Conservation (phyloP, 2,888 invertebrate genomes). For the Hirtodrosophila duncani region DNA sequence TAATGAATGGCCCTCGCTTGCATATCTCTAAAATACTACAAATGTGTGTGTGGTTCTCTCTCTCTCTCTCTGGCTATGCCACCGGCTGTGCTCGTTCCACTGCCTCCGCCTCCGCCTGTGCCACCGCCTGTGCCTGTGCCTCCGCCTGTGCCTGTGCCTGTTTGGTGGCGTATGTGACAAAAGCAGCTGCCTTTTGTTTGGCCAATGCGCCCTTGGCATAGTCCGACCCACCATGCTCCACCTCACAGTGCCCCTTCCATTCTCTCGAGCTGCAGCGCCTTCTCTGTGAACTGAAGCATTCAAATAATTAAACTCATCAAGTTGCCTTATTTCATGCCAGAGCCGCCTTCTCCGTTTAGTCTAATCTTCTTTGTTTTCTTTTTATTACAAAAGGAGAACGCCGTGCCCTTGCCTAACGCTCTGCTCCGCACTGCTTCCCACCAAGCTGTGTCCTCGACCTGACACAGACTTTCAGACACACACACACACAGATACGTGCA, state of each 20-base stretch:
- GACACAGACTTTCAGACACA: conserved; percentile 34
- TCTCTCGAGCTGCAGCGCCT: conserved; percentile 15
- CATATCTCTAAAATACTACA: no score
- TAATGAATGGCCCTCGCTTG: no score
- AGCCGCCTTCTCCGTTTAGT: conserved; percentile 35
- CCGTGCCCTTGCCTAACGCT: no score
- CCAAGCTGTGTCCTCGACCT: conserved; percentile 22
- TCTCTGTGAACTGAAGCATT: conserved; percentile 57
- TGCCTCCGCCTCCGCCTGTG: no score
- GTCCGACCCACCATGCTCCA: background rate
- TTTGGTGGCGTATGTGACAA: conserved; percentile 54
- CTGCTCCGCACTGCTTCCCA: no score
- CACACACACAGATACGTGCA: conserved; percentile 15
- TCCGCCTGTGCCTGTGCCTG: background rate
- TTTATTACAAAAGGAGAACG: conserved; percentile 46
- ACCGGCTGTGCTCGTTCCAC: no score
- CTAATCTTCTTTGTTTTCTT: conserved; percentile 68
- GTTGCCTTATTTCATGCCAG: conserved; percentile 45
- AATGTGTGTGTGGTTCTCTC: no score
- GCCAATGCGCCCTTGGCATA: conserved; percentile 54
- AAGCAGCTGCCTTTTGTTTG: conserved; percentile 71
- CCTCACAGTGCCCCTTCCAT: background rate
- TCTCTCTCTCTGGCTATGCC: no score
- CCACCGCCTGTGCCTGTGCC: no score
- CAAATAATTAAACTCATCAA: conserved; percentile 77